Evolutionary conservation across 2,888 invertebrate species (phyloP).

Genomic region (Alloplasta piceator): DNA sequence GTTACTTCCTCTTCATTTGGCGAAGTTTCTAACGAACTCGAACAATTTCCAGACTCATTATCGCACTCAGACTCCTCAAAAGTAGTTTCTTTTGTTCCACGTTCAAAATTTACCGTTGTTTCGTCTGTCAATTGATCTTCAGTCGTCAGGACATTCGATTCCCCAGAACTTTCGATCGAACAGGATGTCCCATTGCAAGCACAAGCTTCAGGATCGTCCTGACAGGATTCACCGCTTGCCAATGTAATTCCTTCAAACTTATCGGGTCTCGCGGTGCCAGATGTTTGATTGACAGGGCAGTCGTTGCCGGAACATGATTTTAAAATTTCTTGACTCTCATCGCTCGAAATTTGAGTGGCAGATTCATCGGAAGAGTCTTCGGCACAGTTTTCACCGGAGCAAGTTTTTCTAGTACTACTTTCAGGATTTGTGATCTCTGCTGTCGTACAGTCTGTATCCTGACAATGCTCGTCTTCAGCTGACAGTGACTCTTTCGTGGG

Average conservation of each 20-base stretch:
- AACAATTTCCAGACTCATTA: slow-evolving; percentile 18
- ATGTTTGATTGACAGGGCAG: slow-evolving; percentile 11
- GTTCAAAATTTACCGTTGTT: background rate
- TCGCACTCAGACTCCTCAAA: slow-evolving; percentile 22
- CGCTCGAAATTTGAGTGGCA: background rate
- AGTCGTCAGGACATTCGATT: background rate
- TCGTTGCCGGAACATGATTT: slow-evolving; percentile 8
- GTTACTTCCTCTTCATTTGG: background rate
- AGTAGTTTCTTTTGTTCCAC: background rate
- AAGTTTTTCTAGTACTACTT: background rate
- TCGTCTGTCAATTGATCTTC: background rate
- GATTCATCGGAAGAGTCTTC: slow-evolving; percentile 22
- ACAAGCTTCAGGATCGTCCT: slow-evolving; percentile 35
- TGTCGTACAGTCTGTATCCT: slow-evolving; percentile 13
- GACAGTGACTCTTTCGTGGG: background rate
- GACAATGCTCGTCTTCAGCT: background rate
- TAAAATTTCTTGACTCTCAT: background rate
- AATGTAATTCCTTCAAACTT: background rate
- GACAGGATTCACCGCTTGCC: slow-evolving; percentile 18
- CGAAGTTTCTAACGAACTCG: background rate
- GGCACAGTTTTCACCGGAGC: background rate
- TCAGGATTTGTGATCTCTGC: background rate
- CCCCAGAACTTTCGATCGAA: background rate
- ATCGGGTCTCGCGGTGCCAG: background rate
- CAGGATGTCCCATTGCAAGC: slow-evolving; percentile 40